Evolutionary conservation across 92 coral and sea anemone genomes (phyloP), one percentile per base, ranked within the genome.

Genomic region (Bergia puertoricense): DNA sequence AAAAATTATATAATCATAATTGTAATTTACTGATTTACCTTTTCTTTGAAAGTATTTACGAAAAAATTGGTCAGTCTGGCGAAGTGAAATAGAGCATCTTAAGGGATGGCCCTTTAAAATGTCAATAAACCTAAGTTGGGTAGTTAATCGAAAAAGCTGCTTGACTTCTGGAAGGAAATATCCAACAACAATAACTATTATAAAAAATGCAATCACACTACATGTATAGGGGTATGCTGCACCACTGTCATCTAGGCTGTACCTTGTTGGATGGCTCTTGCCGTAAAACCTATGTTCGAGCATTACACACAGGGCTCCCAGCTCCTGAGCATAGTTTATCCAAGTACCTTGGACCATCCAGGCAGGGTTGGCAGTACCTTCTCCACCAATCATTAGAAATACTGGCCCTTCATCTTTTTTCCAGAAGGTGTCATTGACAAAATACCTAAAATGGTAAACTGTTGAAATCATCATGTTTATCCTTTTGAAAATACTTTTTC

Each of bases 231-330:
- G 3, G 43, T 9, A 38, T 57, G 20, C 2, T 13, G 45, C 9
- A 38, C 7, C 14, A 36, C 39, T 72, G 14, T 13, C 59, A 54
- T 54, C 16, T 0, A 54, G 59, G 59, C 72, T 11, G n/a, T 84
- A 94, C 99, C 94, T 85, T 48, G 94, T 93, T 68, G 99, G 99
- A 82, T 91, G 98, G 86, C 99, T 97, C 80, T 92, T 80, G 57
- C 99, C 99, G 82, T 97, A 97, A 94, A 97, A 97, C 74, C 99
- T 86, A 85, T 97, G 99, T 30, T 97, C 99, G 41, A 97, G 85
- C 89, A 97, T 86, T 41, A 97, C 45, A 8, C 95, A 88, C 67
- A 97, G 90, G 36, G 99, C 98, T 22, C 99, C 99, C 76, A 95
- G 89, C 57, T 91, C 94, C 73, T 95, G 54, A 5, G 98, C 99